Percentiles rank a stretch among this genome's conserved stretches.
Conservation (phyloP, 2,113 vertebrate genomes). For the Tricholaema leucomelas region DNA sequence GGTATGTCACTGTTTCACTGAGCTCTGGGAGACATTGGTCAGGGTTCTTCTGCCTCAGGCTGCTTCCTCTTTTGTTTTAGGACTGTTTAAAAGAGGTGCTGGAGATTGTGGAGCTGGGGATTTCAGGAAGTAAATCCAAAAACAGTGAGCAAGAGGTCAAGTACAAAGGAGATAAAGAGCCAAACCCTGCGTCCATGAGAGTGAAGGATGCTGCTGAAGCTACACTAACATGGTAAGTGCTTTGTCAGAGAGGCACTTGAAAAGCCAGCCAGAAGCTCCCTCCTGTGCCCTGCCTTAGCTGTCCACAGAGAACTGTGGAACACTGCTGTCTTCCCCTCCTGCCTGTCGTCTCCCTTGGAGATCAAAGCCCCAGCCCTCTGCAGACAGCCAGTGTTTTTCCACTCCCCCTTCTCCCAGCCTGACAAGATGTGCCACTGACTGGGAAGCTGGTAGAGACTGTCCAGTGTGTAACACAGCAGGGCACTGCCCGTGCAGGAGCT, state of each 20-base stretch:
- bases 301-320: not conserved
- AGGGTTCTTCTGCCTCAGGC: not conserved
- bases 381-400: not conserved
- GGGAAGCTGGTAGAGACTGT: not conserved
- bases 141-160: constrained; percentile 89
- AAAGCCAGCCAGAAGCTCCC: not conserved
- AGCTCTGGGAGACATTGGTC: not conserved
- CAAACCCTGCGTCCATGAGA: constrained; percentile 94
- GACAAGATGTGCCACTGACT: not conserved
- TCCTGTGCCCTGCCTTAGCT: not conserved
- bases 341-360: not conserved
- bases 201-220: constrained; percentile 97
- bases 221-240: constrained; percentile 89
- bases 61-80: constrained; percentile 69
- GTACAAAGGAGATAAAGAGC: constrained; percentile 94
- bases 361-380: not conserved
- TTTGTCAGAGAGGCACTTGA: not conserved
- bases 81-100: constrained; percentile 94
- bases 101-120: constrained; percentile 95
- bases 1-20: not conserved
- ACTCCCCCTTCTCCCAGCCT: not conserved
- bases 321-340: not conserved
- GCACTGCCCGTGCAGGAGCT: not conserved
- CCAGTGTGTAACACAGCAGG: accelerated
- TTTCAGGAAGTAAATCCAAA: constrained; percentile 94